Conservation (phyloP, 2,113 vertebrate species). For the Drymodes brunneopygia region DNA sequence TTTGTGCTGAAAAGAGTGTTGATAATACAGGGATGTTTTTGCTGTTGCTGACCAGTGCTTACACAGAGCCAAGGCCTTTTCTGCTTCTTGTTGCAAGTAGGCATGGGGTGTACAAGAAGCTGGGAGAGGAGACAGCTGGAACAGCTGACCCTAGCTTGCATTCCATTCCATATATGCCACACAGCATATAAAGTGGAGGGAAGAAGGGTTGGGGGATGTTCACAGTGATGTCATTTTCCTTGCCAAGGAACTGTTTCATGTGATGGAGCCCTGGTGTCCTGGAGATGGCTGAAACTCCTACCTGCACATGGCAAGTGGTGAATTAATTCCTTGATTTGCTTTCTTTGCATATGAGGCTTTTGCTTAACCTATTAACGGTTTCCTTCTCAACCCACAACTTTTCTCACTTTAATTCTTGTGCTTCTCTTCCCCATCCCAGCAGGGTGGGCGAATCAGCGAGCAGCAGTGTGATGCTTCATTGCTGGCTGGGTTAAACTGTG, state of each 20-base stretch:
- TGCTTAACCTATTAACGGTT: not conserved
- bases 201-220: not conserved
- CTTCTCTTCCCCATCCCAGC: not conserved
- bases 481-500: not conserved
- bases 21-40: not conserved
- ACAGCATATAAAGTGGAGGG: not conserved
- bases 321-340: not conserved
- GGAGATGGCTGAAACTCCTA: not conserved
- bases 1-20: not conserved
- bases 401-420: not conserved
- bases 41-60: not conserved
- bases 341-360: not conserved
- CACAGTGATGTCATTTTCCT: not conserved
- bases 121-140: not conserved
- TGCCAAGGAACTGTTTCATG: not conserved
- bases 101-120: not conserved
- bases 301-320: not conserved
- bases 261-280: not conserved
- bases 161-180: not conserved
- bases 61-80: not conserved
- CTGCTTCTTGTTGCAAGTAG: not conserved
- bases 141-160: not conserved
- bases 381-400: not conserved
- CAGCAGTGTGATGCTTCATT: not conserved
- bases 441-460: fast-evolving